Percentiles rank a stretch among this genome's conserved stretches.
These are phyloP conservation scores for Mythimna loreyi DNA, from an alignment of 2,888 invertebrate genomes.

Conservation along the genomic window DNA sequence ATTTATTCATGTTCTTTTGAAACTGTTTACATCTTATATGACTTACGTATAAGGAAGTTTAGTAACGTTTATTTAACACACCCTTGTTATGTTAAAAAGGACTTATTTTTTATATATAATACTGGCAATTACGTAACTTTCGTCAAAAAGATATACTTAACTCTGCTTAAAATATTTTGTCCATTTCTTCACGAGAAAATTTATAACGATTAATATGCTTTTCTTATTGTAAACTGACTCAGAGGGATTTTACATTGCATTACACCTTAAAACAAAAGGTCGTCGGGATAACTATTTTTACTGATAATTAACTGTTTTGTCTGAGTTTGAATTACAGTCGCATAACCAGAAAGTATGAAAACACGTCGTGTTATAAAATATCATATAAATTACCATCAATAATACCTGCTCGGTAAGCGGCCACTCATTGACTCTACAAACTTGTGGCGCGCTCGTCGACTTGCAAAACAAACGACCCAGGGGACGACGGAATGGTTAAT, in stretches of 20 bases:
- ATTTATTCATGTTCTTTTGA: slow-evolving; percentile 64
- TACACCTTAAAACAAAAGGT: no score
- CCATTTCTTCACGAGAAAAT: neutral
- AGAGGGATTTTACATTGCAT: no score
- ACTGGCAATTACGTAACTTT: neutral
- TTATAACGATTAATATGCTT: neutral
- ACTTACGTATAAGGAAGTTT: slow-evolving; percentile 44
- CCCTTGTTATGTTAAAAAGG: neutral
- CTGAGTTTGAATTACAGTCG: neutral
- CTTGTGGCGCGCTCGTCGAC: slow-evolving; percentile 34
- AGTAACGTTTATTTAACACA: slow-evolving; percentile 39
- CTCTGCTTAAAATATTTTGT: neutral
- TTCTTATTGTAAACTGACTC: neutral
- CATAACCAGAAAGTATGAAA: neutral
- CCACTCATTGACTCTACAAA: slow-evolving; percentile 37
- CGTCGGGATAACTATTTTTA: neutral
- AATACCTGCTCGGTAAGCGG: slow-evolving; percentile 20
- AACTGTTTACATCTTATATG: slow-evolving; percentile 60
- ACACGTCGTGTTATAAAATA: slow-evolving; percentile 5
- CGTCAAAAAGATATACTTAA: no score
- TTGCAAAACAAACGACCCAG: slow-evolving; percentile 50
- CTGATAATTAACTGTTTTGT: neutral
- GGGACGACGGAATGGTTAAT: slow-evolving; percentile 52
- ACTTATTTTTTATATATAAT: slow-evolving; percentile 9
- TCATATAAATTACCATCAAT: slow-evolving; percentile 30